These are phyloP conservation scores for Macrosoma leucophasiata DNA, from an alignment of 2,888 invertebrate species.

Conservation along the genomic window DNA sequence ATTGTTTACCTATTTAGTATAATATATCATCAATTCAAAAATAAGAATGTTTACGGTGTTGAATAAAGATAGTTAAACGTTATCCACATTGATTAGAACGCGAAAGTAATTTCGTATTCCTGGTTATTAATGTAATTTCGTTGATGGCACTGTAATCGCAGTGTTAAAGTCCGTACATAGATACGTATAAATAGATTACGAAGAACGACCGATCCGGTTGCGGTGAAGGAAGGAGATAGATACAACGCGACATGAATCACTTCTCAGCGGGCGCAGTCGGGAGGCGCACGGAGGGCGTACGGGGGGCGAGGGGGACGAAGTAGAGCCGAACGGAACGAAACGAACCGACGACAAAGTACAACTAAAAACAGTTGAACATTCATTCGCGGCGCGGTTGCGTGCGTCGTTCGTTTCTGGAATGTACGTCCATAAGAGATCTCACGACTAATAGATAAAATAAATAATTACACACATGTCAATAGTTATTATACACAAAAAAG, in stretches of 20 bases:
- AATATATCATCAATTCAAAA: too few relatives aligned
- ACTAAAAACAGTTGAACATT: conserved; percentile 65
- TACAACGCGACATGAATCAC: conserved; percentile 76
- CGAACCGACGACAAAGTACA: conserved; percentile 64
- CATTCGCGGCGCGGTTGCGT: conserved; percentile 60
- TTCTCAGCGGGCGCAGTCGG: conserved; percentile 62
- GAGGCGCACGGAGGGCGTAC: conserved; percentile 50
- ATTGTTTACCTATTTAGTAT: too few relatives aligned
- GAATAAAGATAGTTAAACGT: too few relatives aligned
- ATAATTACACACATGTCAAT: conserved; percentile 37
- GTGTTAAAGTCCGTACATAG: conserved; percentile 68
- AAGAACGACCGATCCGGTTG: conserved; percentile 74
- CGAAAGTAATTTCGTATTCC: too few relatives aligned
- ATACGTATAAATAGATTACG: conserved; percentile 73
- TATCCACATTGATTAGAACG: too few relatives aligned
- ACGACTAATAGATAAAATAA: conserved; percentile 42
- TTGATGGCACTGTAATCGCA: conserved; percentile 37
- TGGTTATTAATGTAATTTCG: conserved; percentile 21
- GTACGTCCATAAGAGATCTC: conserved; percentile 36
- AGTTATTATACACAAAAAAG: conserved; percentile 38
- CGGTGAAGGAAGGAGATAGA: conserved; percentile 74
- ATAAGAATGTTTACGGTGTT: too few relatives aligned
- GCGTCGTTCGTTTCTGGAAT: conserved; percentile 44
- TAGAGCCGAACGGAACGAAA: conserved; percentile 53
- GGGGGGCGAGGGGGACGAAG: conserved; percentile 46